These are phyloP conservation scores for Tapera naevia DNA, from an alignment of 2,797 vertebrate species.

Conservation along the genomic window DNA sequence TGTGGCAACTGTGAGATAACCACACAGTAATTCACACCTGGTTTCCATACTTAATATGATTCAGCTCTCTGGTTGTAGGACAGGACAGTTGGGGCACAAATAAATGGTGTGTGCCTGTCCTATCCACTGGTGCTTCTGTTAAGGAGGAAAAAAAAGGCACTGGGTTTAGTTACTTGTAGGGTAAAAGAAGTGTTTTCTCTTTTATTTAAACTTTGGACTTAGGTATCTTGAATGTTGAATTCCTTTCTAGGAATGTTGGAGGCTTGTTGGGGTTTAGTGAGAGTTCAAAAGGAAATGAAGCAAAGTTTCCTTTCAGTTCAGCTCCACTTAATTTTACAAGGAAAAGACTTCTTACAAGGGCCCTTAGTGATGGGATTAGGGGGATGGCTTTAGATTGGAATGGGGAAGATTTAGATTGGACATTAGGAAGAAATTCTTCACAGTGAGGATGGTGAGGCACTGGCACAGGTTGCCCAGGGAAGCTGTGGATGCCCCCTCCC, in stretches of 20 bases:
- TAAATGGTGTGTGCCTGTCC: accelerated
- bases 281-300: neutral
- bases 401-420: no score
- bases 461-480: no score
- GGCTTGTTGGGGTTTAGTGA: neutral
- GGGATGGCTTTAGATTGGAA: no score
- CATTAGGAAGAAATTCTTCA: no score
- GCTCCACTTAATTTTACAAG: no score
- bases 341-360: no score
- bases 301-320: no score
- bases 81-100: neutral
- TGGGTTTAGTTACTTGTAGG: neutral
- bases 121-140: neutral
- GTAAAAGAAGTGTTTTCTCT: neutral
- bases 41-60: neutral
- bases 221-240: neutral
- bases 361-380: no score
- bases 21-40: conserved; percentile 10
- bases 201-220: neutral
- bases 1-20: neutral
- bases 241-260: neutral
- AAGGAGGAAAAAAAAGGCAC: neutral
- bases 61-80: neutral
- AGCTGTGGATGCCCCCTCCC: no score
- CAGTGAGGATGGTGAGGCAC: no score